Base-by-base conservation (phyloP, 2,113 vertebrate species). In the Pipra filicauda region DNA sequence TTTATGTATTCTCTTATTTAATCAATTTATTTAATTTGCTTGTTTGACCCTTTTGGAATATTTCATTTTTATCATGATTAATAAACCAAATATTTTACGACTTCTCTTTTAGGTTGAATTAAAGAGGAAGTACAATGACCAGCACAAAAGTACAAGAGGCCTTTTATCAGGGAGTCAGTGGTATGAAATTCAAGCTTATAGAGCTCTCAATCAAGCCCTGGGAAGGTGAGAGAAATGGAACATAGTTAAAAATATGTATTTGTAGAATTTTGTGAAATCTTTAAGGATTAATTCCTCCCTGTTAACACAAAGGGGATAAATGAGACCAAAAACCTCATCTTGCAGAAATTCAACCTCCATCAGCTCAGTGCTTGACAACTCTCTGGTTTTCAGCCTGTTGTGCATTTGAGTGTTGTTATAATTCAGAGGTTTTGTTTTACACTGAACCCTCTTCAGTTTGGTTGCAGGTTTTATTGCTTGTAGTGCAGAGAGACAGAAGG, bases 101-200 rank as follows among this genome's bases (percentile, higher is more conserved):
- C 88, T 66, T 86, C n/a, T 80, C 78, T 80, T 82, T 70, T 96
- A 99, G 99, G 99, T 99, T 94, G 99, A 99, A 85, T 96, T 99
- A 78, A 99, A 99, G 96, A 99, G 99, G 98, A 98, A 98, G 41
- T 99, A 99, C 95, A 99, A 99, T 73, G 99, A 99, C 85, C 98
- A 99, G 75, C 98, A 99, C 97, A 98, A 98, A 95, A 98, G 97
- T 96, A 95, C 96, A 44, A 98, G 99, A 95, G 99, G 99, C 73
- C 98, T 99, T 90, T 98, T 99, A 82, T 94, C 99, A 49, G 99
- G 99, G 31, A 91, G 98, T 74, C 98, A 98, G 16, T 99, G 99
- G 99, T 99, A 99, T 89, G 99, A 99, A 98, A 99, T 99, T 86
- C 99, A 99, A 98, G 99, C 99, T 64, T 99, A 99, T 51, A 98